phyloP scores from a whole-genome alignment of 2,888 invertebrate species.

The Tanaodytes sp. region DNA sequence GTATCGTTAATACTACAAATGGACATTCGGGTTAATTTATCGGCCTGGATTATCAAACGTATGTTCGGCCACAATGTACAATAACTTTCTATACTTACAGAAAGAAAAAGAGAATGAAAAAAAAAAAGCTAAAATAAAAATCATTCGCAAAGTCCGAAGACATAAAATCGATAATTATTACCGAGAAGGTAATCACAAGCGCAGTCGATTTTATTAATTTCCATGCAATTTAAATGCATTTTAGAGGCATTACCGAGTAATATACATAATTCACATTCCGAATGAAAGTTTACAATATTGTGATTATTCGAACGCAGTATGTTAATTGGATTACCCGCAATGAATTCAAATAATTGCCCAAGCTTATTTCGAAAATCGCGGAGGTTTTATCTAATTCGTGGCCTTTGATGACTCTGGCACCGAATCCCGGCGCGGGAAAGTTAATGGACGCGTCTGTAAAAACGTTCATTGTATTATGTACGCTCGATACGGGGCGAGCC shows the following conservation, averaged over 20 bases:
- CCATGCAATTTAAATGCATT: neutral
- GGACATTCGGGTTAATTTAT: too few species aligned
- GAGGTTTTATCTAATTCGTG: slow-evolving; percentile 16
- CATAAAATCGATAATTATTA: slow-evolving; percentile 1
- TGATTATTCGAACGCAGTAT: slow-evolving; percentile 19
- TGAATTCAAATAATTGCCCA: slow-evolving; percentile 38
- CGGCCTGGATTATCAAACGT: too few species aligned
- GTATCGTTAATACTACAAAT: too few species aligned
- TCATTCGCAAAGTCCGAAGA: neutral
- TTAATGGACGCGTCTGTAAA: slow-evolving; percentile 3
- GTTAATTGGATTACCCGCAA: slow-evolving; percentile 45
- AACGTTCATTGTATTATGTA: neutral
- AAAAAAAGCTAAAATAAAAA: too few species aligned
- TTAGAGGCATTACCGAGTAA: too few species aligned
- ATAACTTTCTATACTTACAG: too few species aligned
- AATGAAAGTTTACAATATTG: slow-evolving; percentile 23
- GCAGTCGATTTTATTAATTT: neutral
- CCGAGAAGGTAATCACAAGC: neutral
- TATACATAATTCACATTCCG: slow-evolving; percentile 17
- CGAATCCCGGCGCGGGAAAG: slow-evolving; percentile 13
- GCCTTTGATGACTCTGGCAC: neutral
- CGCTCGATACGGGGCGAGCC: neutral
- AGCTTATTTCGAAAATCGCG: slow-evolving; percentile 22
- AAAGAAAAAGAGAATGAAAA: too few species aligned
- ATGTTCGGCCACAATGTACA: too few species aligned